A percentile compares a stretch with the other conserved stretches of the same genome.
These are phyloP conservation scores for Synanthedon andrenaeformis DNA, from an alignment of 2,888 invertebrate species.

Conservation along the genomic window DNA sequence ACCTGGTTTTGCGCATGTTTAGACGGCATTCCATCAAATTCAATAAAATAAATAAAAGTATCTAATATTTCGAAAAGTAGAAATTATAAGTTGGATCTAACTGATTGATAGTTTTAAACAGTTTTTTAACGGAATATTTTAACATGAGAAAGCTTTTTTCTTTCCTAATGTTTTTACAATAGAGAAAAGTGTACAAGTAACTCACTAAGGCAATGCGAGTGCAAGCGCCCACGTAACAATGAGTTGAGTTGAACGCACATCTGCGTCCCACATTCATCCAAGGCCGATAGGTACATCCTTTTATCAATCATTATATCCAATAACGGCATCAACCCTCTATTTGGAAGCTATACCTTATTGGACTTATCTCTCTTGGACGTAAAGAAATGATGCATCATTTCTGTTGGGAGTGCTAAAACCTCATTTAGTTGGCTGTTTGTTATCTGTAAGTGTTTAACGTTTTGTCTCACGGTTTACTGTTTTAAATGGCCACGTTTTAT, in stretches of 20 bases:
- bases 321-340: constrained; percentile 29
- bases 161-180: no score
- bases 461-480: constrained; percentile 28
- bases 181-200: background rate
- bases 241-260: constrained; percentile 27
- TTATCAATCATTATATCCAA: constrained; percentile 32
- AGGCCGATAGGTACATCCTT: constrained; percentile 40
- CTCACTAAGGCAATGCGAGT: constrained; percentile 16
- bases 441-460: constrained; percentile 26
- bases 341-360: constrained; percentile 27
- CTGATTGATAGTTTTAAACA: no score
- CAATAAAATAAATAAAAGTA: no score
- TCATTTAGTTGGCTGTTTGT: constrained; percentile 27
- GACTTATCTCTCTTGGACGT: constrained; percentile 19
- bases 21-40: no score
- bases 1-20: no score
- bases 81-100: no score
- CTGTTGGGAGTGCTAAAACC: constrained; percentile 11
- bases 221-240: constrained; percentile 28
- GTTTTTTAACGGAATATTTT: no score
- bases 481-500: constrained; percentile 29
- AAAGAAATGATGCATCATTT: background rate
- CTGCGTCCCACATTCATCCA: constrained; percentile 46
- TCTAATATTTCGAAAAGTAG: no score
- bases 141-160: no score